phyloP scores from a whole-genome alignment of 1,140 invertebrate species.

The Xylocopa sonorina region DNA sequence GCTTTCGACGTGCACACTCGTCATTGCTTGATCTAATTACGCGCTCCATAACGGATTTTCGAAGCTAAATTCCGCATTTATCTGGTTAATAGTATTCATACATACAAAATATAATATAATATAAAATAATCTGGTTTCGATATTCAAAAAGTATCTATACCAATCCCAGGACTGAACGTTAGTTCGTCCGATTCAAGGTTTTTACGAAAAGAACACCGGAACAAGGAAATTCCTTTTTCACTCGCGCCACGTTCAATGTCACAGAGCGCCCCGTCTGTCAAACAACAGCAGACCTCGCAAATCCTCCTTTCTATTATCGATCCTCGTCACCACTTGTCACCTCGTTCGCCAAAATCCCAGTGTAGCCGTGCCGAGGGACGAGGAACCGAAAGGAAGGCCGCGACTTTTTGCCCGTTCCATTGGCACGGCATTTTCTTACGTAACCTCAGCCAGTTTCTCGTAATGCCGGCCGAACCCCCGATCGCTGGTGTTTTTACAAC shows the following conservation, averaged over 20 bases:
- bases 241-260: conserved; percentile 16
- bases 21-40: no score
- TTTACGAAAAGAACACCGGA: background rate
- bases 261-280: conserved; percentile 9
- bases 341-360: no score
- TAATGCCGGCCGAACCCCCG: background rate
- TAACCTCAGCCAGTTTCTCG: background rate
- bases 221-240: conserved; percentile 35
- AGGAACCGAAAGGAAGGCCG: no score
- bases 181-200: background rate
- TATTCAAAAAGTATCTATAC: no score
- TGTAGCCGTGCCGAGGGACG: no score
- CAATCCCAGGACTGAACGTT: conserved; percentile 9
- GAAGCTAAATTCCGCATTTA: no score
- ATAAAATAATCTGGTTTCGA: no score
- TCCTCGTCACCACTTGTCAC: background rate
- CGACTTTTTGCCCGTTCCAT: background rate
- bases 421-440: background rate
- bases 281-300: background rate
- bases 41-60: no score
- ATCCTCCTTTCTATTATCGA: background rate
- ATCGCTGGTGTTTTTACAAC: background rate
- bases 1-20: no score
- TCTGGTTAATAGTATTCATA: no score
- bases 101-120: no score